Evolutionary conservation across 2,113 vertebrate species (phyloP).

Genomic region (Pungitius pungitius): DNA sequence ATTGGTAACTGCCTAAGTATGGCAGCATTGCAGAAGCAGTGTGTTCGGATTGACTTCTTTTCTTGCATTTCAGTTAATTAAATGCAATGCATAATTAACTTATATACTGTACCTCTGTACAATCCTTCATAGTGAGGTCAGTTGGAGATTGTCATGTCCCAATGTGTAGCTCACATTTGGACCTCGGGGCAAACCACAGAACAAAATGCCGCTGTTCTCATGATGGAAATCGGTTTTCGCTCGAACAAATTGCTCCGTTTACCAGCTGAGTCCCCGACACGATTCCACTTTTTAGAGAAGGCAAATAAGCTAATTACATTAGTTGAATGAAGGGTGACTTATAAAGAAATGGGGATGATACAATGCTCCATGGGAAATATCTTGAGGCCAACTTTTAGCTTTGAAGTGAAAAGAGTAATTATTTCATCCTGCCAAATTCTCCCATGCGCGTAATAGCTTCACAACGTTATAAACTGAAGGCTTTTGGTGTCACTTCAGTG

Average conservation of each 20-base stretch:
- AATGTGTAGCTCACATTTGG: neutral
- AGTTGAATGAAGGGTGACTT: constrained; percentile 55
- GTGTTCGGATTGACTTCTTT: neutral
- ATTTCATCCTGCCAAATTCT: constrained; percentile 48
- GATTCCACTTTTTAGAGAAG: constrained; percentile 25
- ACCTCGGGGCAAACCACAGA: neutral
- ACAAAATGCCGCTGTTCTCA: constrained; percentile 11
- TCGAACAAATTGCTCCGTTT: constrained; percentile 16
- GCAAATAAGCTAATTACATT: constrained; percentile 61
- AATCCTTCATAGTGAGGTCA: neutral
- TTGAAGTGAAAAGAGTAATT: constrained; percentile 65
- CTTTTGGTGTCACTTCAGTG: neutral
- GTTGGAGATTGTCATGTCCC: neutral
- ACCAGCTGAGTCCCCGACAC: constrained; percentile 16
- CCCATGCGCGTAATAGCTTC: constrained; percentile 14
- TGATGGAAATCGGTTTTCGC: constrained; percentile 34
- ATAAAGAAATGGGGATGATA: constrained; percentile 42
- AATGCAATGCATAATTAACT: neutral
- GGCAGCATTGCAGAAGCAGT: neutral
- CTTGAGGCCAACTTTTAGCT: constrained; percentile 54
- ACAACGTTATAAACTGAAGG: constrained; percentile 8
- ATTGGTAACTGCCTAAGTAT: neutral
- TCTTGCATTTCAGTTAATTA: neutral
- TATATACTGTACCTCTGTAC: too few species aligned
- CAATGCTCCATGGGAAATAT: constrained; percentile 34